Conservation (phyloP, 2,797 vertebrate genomes). For the Buceros bicornis region DNA sequence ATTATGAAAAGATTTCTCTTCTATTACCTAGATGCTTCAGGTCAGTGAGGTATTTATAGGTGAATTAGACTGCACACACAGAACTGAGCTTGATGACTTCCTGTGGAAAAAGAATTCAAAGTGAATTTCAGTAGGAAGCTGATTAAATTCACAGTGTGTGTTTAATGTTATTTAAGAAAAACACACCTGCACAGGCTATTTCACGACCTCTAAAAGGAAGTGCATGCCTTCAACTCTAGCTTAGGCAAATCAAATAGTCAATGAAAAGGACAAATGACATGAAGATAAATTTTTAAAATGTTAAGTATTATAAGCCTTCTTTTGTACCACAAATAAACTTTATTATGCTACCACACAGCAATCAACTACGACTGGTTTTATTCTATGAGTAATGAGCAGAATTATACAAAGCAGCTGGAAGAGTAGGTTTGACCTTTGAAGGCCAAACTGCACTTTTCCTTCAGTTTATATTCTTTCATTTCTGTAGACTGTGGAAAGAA, state of each 20-base stretch:
- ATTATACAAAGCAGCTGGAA: background rate
- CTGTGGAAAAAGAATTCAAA: background rate
- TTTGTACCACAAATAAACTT: constrained; percentile 27
- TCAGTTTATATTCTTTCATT: background rate
- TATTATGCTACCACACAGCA: background rate
- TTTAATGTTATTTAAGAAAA: background rate
- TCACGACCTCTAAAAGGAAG: background rate
- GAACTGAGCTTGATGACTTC: background rate
- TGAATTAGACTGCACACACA: background rate
- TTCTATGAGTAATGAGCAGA: background rate
- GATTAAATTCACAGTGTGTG: background rate
- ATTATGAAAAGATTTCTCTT: background rate
- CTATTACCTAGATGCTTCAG: background rate
- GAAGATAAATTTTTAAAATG: background rate
- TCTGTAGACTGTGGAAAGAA: background rate
- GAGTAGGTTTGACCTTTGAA: constrained; percentile 31
- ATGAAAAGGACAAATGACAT: background rate
- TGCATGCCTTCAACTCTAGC: background rate
- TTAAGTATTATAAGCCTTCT: constrained; percentile 1
- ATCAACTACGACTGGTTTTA: background rate
- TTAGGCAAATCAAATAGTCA: background rate
- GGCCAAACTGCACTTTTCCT: background rate
- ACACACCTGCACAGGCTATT: background rate
- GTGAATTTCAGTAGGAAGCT: background rate
- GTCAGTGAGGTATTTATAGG: background rate